Evolutionary conservation across 30 jellyfish, hydroid and myxozoan genomes (phyloP).

Genomic region (Aurelia aurita): DNA sequence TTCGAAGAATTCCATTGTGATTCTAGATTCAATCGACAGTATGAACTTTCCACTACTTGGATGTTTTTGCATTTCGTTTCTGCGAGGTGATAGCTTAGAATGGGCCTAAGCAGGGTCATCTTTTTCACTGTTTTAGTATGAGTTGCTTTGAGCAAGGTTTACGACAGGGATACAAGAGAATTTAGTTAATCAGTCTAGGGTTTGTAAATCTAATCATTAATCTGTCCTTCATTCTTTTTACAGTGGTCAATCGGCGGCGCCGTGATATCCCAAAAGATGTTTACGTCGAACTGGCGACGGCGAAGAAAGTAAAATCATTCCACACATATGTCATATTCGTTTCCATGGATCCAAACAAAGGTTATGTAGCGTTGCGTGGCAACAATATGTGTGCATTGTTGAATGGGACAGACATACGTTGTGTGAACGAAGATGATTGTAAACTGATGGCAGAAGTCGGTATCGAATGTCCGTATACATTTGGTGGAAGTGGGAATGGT

Average conservation of each 20-base stretch:
- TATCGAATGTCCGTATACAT: slow-evolving; percentile 62
- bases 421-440: slow-evolving; percentile 81
- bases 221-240: background rate
- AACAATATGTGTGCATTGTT: slow-evolving; percentile 61
- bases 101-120: too few species aligned
- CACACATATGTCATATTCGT: slow-evolving; percentile 66
- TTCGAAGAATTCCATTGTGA: too few species aligned
- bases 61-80: too few species aligned
- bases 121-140: too few species aligned
- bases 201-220: background rate
- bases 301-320: slow-evolving; percentile 17
- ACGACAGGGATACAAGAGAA: background rate
- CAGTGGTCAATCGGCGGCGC: slow-evolving; percentile 51
- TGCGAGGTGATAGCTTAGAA: too few species aligned
- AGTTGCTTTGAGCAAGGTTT: background rate
- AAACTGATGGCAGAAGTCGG: slow-evolving; percentile 50
- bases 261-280: slow-evolving; percentile 65
- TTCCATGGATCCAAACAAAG: slow-evolving; percentile 61
- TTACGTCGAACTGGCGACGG: slow-evolving; percentile 63
- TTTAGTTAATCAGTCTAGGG: background rate
- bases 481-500: background rate
- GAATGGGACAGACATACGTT: slow-evolving; percentile 61
- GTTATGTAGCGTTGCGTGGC: slow-evolving; percentile 37
- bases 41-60: too few species aligned
- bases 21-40: too few species aligned